phyloP scores from a whole-genome alignment of 2,113 vertebrate genomes.

The Mixornis gularis region DNA sequence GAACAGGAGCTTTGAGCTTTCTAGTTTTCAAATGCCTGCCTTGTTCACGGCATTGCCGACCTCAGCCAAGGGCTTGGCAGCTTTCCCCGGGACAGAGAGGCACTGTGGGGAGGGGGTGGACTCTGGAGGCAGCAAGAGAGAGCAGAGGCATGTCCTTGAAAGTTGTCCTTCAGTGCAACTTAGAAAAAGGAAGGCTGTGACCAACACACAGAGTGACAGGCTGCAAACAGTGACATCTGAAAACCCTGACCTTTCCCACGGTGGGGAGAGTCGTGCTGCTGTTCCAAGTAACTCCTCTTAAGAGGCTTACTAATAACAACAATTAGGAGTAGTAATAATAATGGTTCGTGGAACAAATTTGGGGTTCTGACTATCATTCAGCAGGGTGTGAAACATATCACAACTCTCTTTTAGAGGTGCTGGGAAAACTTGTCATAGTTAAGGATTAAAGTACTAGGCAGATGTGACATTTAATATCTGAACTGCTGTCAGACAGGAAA shows the following conservation, averaged over 20 bases:
- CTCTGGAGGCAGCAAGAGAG: not conserved
- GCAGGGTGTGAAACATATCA: not conserved
- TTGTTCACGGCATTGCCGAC: not conserved
- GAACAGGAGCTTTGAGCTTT: not conserved
- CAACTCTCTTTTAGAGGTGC: not conserved
- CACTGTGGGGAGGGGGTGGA: not conserved
- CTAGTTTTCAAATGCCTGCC: not conserved
- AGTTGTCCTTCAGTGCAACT: not conserved
- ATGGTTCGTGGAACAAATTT: not conserved
- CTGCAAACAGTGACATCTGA: not conserved
- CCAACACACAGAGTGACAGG: not conserved
- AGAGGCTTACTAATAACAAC: not conserved
- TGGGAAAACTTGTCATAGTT: not conserved
- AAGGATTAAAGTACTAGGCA: conserved; percentile 2
- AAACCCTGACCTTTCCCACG: not conserved
- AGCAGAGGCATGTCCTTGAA: not conserved
- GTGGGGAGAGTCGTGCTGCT: not conserved
- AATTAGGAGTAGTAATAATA: not conserved
- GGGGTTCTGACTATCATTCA: not conserved
- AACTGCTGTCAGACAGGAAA: not conserved
- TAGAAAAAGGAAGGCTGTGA: not conserved
- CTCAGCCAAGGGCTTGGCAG: not conserved
- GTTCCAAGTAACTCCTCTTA: not conserved
- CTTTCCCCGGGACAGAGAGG: not conserved
- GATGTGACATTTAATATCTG: conserved; percentile 9